Evolutionary conservation across 2,797 vertebrate species (phyloP).

Genomic region (Molossus molossus): DNA sequence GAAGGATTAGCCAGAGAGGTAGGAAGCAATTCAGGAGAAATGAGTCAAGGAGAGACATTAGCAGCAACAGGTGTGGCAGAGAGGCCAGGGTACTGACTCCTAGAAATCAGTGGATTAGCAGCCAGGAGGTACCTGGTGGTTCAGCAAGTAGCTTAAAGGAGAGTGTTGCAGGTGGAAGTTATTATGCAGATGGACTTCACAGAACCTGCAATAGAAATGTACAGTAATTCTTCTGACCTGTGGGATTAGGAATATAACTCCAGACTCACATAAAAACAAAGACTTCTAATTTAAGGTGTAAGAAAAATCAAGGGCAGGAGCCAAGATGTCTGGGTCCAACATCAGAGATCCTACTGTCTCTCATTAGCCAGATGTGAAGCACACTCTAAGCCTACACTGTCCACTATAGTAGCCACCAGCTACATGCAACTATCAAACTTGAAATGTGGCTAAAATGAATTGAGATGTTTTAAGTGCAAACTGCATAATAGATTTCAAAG

Average conservation of each 20-base stretch:
- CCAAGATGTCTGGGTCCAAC: not conserved
- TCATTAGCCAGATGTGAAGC: not conserved
- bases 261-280: slow-evolving; percentile 40
- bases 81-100: not conserved
- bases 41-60: not conserved
- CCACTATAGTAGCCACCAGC: not conserved
- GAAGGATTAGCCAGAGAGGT: not conserved
- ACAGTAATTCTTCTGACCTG: not conserved
- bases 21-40: not conserved
- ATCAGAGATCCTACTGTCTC: slow-evolving; percentile 14
- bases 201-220: not conserved
- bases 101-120: not conserved
- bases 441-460: not conserved
- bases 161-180: not conserved
- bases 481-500: not conserved
- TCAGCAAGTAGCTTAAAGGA: not conserved
- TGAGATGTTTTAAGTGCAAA: slow-evolving; percentile 23
- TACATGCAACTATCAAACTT: not conserved
- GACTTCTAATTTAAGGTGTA: not conserved
- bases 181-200: not conserved
- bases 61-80: not conserved
- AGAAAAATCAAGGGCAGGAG: slow-evolving; percentile 57
- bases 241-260: not conserved
- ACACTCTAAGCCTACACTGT: not conserved
- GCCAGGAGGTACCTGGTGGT: not conserved